Evolutionary conservation across 2,113 vertebrate genomes (phyloP), one percentile per base, ranked within the genome.

Genomic region (Esox niger): DNA sequence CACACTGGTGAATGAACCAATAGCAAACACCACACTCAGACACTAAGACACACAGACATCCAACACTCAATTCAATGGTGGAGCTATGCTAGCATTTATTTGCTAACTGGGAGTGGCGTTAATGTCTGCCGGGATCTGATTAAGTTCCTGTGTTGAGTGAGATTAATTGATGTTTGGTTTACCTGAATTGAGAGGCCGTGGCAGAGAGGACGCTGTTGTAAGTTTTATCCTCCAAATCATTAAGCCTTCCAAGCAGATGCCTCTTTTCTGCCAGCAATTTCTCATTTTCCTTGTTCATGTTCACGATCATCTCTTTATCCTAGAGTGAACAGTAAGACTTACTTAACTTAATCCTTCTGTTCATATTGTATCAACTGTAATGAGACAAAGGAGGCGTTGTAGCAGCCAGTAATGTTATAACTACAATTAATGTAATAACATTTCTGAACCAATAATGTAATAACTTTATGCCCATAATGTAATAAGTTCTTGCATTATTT

Each of bases 191-290:
- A 61, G 71, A 77, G 52, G 79, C 32, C 65, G 70, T 70, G 5
- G 75, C 77, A 31, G 65, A 62, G 3, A 71, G 31, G 35, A 69
- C 7, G 32, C 56, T 75, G 59, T 79, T 66, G 35, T 79, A 65
- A 32, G 71, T 76, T 54, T 25, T 64, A 57, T 74, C 67, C 66
- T 84, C 71, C 35, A 81, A 85, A 8, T 86, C 71, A 9, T 59
- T 78, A 1, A 88, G 66, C 58, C 80, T 66, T 11, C 79, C 33
- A 6, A 85, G 68, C 1, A 87, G 38, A 9, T 35, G 46, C 31
- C 75, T 75, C 73, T 74, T 85, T 55, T 85, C 85, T 47, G 23
- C 17, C 15, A 84, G 79, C 1, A 87, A 79, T 33, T 85, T 82
- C 9, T 81, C 79, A 63, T 86, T 88, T 72, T 81, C 81, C 20